Conservation (phyloP, 2,113 vertebrate genomes). For the Stegastes partitus region DNA sequence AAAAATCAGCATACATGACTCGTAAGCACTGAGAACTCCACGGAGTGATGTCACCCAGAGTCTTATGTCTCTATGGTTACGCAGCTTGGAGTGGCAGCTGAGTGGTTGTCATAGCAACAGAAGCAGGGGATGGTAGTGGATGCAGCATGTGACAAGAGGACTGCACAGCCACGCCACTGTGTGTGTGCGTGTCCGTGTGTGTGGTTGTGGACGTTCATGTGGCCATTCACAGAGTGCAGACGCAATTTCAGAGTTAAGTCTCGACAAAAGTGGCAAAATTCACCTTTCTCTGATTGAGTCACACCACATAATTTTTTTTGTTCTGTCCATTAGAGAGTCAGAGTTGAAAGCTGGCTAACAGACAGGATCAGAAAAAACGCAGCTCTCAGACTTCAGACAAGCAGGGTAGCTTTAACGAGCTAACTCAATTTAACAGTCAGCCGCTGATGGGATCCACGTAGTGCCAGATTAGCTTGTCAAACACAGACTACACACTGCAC, state of each 20-base stretch:
- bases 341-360: conserved; percentile 10
- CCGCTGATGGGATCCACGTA: conserved; percentile 64
- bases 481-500: conserved; percentile 28
- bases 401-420: conserved; percentile 66
- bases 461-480: conserved; percentile 62
- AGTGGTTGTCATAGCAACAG: conserved; percentile 75
- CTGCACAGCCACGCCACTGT: background rate
- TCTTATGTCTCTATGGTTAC: conserved; percentile 74
- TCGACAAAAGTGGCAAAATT: background rate
- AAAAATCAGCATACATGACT: background rate
- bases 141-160: conserved; percentile 26
- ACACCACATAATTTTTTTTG: background rate
- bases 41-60: conserved; percentile 52
- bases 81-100: conserved; percentile 78
- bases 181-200: background rate
- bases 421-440: conserved; percentile 71
- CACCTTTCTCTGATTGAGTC: background rate
- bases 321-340: conserved; percentile 10
- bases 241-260: background rate
- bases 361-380: conserved; percentile 5
- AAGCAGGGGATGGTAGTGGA: conserved; percentile 26
- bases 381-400: conserved; percentile 47
- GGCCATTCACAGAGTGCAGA: background rate
- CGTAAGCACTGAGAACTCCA: conserved; percentile 44
- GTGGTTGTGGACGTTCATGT: background rate